phyloP scores from a whole-genome alignment of 1,140 invertebrate species.

The Polypedilum pembai region DNA sequence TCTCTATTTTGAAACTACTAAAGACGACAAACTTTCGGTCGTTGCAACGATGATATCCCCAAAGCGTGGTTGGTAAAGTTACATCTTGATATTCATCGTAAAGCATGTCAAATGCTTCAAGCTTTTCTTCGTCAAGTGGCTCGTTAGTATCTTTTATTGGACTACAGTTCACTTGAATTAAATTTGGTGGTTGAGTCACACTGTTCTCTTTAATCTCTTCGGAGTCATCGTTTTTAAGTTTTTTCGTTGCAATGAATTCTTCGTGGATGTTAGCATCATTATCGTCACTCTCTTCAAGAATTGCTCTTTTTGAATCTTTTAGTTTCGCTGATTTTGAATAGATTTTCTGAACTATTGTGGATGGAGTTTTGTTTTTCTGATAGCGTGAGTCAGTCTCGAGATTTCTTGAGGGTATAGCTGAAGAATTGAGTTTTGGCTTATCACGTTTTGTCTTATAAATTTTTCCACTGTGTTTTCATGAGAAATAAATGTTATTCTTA shows the following conservation, averaged over 20 bases:
- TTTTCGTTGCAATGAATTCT: background rate
- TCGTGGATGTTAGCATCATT: background rate
- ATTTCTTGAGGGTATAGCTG: constrained; percentile 30
- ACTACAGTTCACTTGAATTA: background rate
- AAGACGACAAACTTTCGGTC: constrained; percentile 29
- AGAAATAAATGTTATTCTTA: too few species aligned
- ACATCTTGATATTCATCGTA: constrained; percentile 33
- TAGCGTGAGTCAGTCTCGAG: constrained; percentile 26
- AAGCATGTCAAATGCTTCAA: constrained; percentile 29
- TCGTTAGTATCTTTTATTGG: background rate
- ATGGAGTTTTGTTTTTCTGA: background rate
- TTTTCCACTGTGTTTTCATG: constrained; percentile 28
- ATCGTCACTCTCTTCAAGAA: background rate
- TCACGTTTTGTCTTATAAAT: constrained; percentile 31
- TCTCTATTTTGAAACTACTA: constrained; percentile 29
- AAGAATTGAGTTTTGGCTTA: constrained; percentile 31
- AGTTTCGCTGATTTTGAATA: background rate
- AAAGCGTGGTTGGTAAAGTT: constrained; percentile 31
- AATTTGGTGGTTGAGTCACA: background rate
- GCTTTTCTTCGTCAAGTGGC: background rate
- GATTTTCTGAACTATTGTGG: background rate
- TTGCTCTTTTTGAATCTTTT: background rate
- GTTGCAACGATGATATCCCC: constrained; percentile 33
- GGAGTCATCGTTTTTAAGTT: background rate
- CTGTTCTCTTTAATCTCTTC: background rate